These are phyloP conservation scores for Pseudachorutes palmiensis DNA, from an alignment of 1,140 invertebrate genomes.

Conservation along the genomic window DNA sequence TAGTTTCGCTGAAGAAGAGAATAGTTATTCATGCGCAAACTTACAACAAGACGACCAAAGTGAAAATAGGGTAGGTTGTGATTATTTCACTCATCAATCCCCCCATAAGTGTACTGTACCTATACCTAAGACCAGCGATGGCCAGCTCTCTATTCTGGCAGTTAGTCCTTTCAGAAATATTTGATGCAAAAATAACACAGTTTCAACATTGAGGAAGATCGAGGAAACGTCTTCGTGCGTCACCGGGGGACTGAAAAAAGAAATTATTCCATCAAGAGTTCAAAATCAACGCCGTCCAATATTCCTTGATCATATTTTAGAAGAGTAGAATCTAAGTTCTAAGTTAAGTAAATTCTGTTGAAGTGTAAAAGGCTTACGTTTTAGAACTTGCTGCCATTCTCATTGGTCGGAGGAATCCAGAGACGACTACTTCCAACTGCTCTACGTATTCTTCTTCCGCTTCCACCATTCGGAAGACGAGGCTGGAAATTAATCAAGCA, in stretches of 20 bases:
- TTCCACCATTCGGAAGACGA: constrained; percentile 88
- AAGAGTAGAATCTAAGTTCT: too few species aligned
- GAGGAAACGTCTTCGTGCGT: constrained; percentile 91
- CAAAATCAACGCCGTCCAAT: too few species aligned
- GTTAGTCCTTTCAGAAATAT: constrained; percentile 91
- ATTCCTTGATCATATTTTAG: too few species aligned
- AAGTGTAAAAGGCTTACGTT: constrained; percentile 5
- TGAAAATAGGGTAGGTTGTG: constrained; percentile 25
- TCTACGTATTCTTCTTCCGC: constrained; percentile 85
- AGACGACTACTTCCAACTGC: constrained; percentile 81
- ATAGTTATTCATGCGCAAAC: constrained; percentile 21
- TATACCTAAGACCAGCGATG: constrained; percentile 74
- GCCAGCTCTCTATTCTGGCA: constrained; percentile 86
- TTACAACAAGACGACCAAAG: constrained; percentile 29
- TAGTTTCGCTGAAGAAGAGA: background rate
- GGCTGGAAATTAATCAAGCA: constrained; percentile 46
- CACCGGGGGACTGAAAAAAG: constrained; percentile 64
- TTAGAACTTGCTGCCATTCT: constrained; percentile 59
- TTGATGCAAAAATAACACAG: constrained; percentile 82
- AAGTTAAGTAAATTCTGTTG: background rate
- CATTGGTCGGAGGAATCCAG: constrained; percentile 83
- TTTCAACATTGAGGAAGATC: constrained; percentile 90
- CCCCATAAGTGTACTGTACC: constrained; percentile 34
- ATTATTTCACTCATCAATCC: constrained; percentile 28
- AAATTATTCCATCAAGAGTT: too few species aligned